Evolutionary conservation across 2,113 vertebrate genomes (phyloP).

Genomic region (Otolemur garnettii): DNA sequence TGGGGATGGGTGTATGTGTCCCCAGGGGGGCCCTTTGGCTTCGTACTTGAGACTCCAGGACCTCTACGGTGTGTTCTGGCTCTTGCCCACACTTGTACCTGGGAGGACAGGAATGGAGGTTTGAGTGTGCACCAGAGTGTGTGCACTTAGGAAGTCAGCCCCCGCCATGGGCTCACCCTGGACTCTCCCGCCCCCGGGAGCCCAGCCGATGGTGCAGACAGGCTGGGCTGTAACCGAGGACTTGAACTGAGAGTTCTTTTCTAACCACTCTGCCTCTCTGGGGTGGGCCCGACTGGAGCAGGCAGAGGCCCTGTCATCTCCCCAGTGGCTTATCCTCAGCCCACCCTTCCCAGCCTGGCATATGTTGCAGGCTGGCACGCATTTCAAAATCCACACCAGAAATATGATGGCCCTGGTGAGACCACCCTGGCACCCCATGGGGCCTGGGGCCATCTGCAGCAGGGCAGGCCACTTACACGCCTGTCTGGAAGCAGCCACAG

Average conservation of each 20-base stretch:
- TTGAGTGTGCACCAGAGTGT: fast-evolving
- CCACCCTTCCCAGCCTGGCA: neutral
- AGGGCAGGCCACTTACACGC: neutral
- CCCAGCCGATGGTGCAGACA: fast-evolving
- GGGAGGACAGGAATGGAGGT: neutral
- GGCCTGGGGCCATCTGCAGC: neutral
- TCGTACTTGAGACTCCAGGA: neutral
- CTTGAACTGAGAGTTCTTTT: neutral
- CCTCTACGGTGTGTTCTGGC: neutral
- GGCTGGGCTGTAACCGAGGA: neutral
- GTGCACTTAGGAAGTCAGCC: neutral
- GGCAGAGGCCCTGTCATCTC: neutral
- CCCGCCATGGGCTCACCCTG: fast-evolving
- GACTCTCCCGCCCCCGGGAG: neutral
- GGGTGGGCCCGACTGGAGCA: neutral
- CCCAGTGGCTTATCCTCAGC: neutral
- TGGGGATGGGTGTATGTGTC: fast-evolving
- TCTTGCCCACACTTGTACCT: neutral
- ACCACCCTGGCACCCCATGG: neutral
- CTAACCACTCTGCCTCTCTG: neutral
- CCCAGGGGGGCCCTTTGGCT: neutral
- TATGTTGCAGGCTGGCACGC: neutral
- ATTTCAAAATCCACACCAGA: neutral
- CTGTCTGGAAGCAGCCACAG: neutral
- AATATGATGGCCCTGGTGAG: neutral